A percentile compares a stretch with the other conserved stretches of the same genome.
Evolutionary conservation across 53 echinoderm and acorn worm species (phyloP).

Genomic region (Paracentrotus lividus): DNA sequence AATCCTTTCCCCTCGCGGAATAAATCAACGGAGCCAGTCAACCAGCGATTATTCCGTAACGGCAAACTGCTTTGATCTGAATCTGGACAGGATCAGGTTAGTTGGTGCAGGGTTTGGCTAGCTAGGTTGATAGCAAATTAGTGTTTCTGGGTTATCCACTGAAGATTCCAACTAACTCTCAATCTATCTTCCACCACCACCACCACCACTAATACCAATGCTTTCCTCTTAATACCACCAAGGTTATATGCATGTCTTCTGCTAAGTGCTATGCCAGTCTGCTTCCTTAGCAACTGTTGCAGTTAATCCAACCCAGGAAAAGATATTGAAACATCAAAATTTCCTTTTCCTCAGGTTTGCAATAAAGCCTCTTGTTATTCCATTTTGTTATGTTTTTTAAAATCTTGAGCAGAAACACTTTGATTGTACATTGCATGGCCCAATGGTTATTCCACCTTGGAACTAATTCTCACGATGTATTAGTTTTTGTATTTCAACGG

Average conservation of each 20-base stretch:
- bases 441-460: neutral
- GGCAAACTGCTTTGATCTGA: constrained; percentile 37
- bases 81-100: too few relatives aligned
- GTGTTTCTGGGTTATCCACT: neutral
- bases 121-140: neutral
- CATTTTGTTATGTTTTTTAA: neutral
- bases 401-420: neutral
- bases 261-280: neutral
- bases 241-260: neutral
- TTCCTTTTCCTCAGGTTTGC: neutral
- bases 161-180: neutral
- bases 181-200: neutral
- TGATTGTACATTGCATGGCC: constrained; percentile 20
- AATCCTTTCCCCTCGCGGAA: constrained; percentile 9
- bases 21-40: constrained; percentile 26
- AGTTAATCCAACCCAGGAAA: too few relatives aligned
- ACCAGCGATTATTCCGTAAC: neutral
- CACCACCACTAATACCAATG: neutral
- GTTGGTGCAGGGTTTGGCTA: neutral
- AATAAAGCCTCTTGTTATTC: neutral
- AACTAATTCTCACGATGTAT: constrained; percentile 27
- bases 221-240: neutral
- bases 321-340: neutral
- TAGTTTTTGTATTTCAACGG: constrained; percentile 34
- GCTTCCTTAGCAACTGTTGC: constrained; percentile 40